Percentiles rank a stretch among this genome's conserved stretches.
Conservation (phyloP, 2,113 vertebrate genomes). For the Narcine bancroftii region DNA sequence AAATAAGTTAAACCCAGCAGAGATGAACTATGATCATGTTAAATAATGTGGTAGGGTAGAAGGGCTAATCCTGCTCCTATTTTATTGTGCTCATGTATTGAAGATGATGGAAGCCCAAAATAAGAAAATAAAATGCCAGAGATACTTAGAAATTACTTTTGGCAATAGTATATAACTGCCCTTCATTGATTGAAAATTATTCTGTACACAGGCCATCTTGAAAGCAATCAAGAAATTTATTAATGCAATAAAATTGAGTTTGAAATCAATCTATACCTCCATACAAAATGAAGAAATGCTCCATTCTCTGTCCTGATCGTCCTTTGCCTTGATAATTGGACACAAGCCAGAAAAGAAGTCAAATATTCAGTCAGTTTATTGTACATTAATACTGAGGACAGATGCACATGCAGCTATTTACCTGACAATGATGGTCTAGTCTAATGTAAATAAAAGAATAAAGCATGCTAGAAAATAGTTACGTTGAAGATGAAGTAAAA, state of each 20-base stretch:
- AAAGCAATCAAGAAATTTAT: neutral
- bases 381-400: neutral
- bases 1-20: no score
- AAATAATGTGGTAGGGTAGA: no score
- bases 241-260: neutral
- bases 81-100: no score
- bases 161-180: neutral
- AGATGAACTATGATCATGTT: no score
- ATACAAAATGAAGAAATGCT: constrained; percentile 30
- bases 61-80: no score
- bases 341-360: neutral
- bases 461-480: neutral
- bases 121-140: no score
- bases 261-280: neutral
- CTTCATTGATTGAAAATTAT: neutral
- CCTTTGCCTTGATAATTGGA: neutral
- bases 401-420: neutral
- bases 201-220: neutral
- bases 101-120: no score
- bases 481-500: neutral
- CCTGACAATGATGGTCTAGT: no score
- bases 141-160: neutral
- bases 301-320: constrained; percentile 20
- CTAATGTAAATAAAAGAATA: neutral
- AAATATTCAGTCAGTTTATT: neutral